phyloP scores from a whole-genome alignment of 2,113 vertebrate genomes.

The Prietella phreatophila region DNA sequence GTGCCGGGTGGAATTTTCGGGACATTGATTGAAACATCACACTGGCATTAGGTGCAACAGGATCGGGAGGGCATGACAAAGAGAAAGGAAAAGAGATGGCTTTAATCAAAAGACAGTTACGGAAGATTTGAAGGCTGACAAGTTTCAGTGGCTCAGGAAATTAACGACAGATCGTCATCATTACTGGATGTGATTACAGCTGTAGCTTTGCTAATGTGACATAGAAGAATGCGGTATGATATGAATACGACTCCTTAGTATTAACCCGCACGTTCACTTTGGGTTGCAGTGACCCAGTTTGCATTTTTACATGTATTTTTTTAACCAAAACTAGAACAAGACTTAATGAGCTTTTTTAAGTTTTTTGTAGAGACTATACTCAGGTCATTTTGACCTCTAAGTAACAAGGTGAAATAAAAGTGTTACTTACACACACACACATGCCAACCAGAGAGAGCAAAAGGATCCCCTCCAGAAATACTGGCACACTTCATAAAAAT shows the following conservation, averaged over 20 bases:
- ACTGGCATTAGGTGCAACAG: constrained; percentile 41
- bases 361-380: not conserved
- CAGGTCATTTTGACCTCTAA: constrained; percentile 5
- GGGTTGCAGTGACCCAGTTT: not conserved
- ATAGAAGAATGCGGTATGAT: constrained; percentile 56
- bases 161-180: constrained; percentile 21
- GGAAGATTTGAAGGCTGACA: constrained; percentile 49
- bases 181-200: constrained; percentile 47
- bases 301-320: not conserved
- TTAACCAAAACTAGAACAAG: not conserved
- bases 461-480: not conserved
- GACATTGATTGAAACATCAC: constrained; percentile 56
- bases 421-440: not conserved
- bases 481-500: not conserved
- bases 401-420: not conserved
- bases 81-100: constrained; percentile 8
- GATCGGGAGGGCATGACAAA: not conserved
- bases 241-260: constrained; percentile 49
- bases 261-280: constrained; percentile 16
- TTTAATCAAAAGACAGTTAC: constrained; percentile 60
- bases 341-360: not conserved
- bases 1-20: constrained; percentile 38
- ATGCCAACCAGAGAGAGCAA: not conserved
- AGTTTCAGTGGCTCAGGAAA: constrained; percentile 53
- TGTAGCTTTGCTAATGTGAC: constrained; percentile 61